These are phyloP conservation scores for Ciona savignyi DNA, from an alignment of 23 tunicate species.

Conservation along the genomic window DNA sequence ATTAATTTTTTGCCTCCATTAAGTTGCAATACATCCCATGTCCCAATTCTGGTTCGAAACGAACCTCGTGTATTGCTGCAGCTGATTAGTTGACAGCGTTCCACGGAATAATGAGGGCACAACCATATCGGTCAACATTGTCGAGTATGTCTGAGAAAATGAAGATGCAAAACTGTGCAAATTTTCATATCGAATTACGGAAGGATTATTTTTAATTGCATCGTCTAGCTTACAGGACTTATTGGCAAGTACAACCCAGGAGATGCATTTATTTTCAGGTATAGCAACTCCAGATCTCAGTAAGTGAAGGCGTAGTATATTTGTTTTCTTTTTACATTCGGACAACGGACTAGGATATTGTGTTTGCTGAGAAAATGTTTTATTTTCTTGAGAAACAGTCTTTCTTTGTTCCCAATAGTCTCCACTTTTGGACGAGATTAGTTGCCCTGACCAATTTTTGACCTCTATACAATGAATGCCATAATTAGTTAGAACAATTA, in stretches of 20 bases:
- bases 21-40: slow-evolving; percentile 83
- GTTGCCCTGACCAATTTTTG: slow-evolving; percentile 70
- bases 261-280: slow-evolving; percentile 22
- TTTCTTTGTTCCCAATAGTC: slow-evolving; percentile 64
- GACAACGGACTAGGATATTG: slow-evolving; percentile 54
- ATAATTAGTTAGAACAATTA: slow-evolving; percentile 54
- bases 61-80: slow-evolving; percentile 56
- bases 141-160: slow-evolving; percentile 28
- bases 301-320: slow-evolving; percentile 63
- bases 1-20: slow-evolving; percentile 70
- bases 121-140: slow-evolving; percentile 44
- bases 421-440: slow-evolving; percentile 32
- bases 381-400: not conserved
- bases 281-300: slow-evolving; percentile 70
- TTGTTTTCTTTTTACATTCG: slow-evolving; percentile 36
- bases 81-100: slow-evolving; percentile 64
- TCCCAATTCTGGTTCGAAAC: slow-evolving; percentile 66
- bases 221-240: slow-evolving; percentile 46
- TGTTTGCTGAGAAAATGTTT: slow-evolving; percentile 15
- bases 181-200: slow-evolving; percentile 47
- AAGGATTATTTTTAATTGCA: slow-evolving; percentile 20
- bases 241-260: slow-evolving; percentile 54
- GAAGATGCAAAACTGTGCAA: slow-evolving; percentile 30
- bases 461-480: slow-evolving; percentile 84
- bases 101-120: slow-evolving; percentile 80